These are phyloP conservation scores for Rhinoptilus africanus DNA, from an alignment of 2,113 vertebrate genomes.

Conservation along the genomic window DNA sequence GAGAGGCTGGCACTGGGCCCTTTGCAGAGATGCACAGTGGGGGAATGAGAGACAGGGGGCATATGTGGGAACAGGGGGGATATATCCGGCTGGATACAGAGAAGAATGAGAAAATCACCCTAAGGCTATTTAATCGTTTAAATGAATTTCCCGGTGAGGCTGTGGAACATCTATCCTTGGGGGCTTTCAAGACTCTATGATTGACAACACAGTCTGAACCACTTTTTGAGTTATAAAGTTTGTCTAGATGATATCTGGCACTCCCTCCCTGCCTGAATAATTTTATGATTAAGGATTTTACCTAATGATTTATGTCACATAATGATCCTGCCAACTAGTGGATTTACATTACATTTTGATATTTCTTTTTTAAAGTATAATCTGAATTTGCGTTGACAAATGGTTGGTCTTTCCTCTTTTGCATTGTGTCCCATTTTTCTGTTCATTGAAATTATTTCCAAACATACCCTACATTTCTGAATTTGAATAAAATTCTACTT, in stretches of 20 bases:
- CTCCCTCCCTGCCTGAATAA: background rate
- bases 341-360: background rate
- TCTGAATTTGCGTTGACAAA: background rate
- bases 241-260: background rate
- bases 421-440: background rate
- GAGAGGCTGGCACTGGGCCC: background rate
- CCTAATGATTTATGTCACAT: background rate
- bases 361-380: background rate
- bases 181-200: background rate
- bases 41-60: background rate
- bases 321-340: background rate
- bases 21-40: background rate
- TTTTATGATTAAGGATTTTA: background rate
- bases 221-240: background rate
- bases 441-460: background rate
- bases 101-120: background rate
- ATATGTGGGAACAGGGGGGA: background rate
- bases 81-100: background rate
- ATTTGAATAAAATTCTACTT: background rate
- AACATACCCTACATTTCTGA: background rate
- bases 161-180: background rate
- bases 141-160: background rate
- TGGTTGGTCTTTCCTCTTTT: background rate
- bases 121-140: background rate
- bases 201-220: fast-evolving